Conservation (phyloP, 1,140 invertebrate genomes). For the Argopecten irradians region DNA sequence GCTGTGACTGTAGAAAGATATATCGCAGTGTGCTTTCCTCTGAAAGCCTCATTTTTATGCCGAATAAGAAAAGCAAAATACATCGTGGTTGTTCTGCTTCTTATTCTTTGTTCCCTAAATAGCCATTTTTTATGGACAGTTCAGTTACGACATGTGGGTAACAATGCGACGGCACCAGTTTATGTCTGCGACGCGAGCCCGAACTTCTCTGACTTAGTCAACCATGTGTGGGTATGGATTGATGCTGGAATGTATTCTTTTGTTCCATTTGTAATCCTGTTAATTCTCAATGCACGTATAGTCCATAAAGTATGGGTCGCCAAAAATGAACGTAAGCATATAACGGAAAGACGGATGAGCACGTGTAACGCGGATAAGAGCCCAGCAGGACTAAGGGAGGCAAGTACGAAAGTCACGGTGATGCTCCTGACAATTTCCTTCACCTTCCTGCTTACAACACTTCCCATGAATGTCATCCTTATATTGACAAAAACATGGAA, state of each 20-base stretch:
- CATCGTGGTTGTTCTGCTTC: constrained; percentile 48
- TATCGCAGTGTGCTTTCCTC: constrained; percentile 71
- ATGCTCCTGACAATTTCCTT: constrained; percentile 74
- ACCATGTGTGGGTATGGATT: constrained; percentile 72
- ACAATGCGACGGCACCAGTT: neutral
- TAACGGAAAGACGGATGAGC: neutral
- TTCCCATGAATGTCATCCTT: constrained; percentile 69
- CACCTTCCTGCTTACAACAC: constrained; percentile 72
- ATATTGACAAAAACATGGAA: constrained; percentile 62
- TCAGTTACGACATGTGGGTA: constrained; percentile 32
- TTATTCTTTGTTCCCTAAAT: constrained; percentile 60
- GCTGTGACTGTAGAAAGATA: constrained; percentile 74
- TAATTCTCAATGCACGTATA: constrained; percentile 69
- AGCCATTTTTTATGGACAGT: constrained; percentile 69
- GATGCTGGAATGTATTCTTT: constrained; percentile 73
- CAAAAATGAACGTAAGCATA: constrained; percentile 35
- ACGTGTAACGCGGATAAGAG: neutral
- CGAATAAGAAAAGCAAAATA: constrained; percentile 61
- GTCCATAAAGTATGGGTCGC: constrained; percentile 56
- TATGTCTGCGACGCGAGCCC: constrained; percentile 47
- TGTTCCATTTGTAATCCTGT: constrained; percentile 68
- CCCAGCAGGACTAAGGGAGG: constrained; percentile 17
- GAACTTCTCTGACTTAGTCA: constrained; percentile 58
- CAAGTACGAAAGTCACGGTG: constrained; percentile 60
- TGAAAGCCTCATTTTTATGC: constrained; percentile 68